These are phyloP conservation scores for Takifugu bimaculatus DNA, from an alignment of 2,113 vertebrate genomes.

Conservation along the genomic window DNA sequence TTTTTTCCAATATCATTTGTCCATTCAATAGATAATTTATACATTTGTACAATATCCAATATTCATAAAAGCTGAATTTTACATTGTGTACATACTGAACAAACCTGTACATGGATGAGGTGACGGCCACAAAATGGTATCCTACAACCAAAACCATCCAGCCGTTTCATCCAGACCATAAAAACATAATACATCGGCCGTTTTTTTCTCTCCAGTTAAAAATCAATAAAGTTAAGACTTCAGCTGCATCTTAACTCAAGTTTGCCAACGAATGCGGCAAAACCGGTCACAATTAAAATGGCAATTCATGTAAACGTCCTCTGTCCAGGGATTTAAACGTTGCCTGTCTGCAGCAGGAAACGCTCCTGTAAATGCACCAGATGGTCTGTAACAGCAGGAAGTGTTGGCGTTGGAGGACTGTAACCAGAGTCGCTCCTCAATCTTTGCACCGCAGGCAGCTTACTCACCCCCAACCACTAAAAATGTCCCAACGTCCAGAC, in stretches of 20 bases:
- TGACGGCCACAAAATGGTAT: slow-evolving; percentile 14
- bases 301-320: slow-evolving; percentile 16
- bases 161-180: slow-evolving; percentile 7
- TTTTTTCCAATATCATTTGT: slow-evolving; percentile 36
- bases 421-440: slow-evolving; percentile 3
- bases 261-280: neutral
- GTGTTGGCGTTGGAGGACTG: slow-evolving; percentile 2
- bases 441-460: neutral
- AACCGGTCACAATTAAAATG: slow-evolving; percentile 3
- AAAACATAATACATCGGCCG: slow-evolving; percentile 10
- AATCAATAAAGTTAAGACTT: slow-evolving; percentile 23
- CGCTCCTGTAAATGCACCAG: slow-evolving; percentile 3
- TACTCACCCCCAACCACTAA: neutral
- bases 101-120: slow-evolving; percentile 53
- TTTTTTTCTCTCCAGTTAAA: slow-evolving; percentile 9
- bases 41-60: slow-evolving; percentile 62
- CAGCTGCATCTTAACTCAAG: slow-evolving; percentile 18
- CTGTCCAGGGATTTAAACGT: slow-evolving; percentile 2
- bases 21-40: slow-evolving; percentile 59
- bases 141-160: slow-evolving; percentile 20
- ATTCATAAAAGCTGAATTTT: slow-evolving; percentile 55
- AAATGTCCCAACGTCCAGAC: neutral
- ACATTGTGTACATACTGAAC: slow-evolving; percentile 63
- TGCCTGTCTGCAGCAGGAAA: slow-evolving; percentile 3
- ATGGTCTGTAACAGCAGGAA: slow-evolving; percentile 10